Conservation (phyloP, 2,888 invertebrate genomes). For the Dolichopus griseipennis region DNA sequence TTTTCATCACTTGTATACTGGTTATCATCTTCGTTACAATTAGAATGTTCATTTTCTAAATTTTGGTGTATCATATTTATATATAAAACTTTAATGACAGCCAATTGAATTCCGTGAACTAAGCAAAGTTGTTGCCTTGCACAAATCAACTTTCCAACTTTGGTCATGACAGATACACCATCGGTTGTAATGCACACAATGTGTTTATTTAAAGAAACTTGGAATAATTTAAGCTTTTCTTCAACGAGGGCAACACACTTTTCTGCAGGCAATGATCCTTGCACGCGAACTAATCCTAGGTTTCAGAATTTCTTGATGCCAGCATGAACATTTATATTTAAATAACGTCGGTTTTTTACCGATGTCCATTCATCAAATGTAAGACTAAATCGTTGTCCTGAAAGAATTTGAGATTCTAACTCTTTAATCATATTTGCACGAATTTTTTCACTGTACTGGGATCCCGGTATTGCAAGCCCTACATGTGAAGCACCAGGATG, state of each 20-base stretch:
- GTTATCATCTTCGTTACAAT: no score
- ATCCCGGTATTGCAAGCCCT: no score
- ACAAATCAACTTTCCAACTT: not conserved
- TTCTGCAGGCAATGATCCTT: not conserved
- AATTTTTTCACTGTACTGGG: no score
- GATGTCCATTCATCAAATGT: slow-evolving; percentile 10
- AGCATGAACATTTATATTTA: not conserved
- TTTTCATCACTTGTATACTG: no score
- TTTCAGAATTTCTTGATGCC: not conserved
- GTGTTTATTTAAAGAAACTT: not conserved
- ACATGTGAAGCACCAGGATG: no score
- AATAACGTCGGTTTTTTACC: not conserved
- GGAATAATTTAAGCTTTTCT: not conserved
- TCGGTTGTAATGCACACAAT: not conserved
- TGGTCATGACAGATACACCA: not conserved
- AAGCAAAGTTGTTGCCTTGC: not conserved
- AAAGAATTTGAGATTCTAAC: no score
- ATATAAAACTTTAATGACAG: not conserved
- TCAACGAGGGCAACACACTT: not conserved
- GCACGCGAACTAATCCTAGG: not conserved
- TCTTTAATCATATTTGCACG: no score
- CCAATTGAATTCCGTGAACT: not conserved
- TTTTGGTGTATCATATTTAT: no score
- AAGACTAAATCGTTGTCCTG: no score
- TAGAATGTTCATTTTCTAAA: no score